A percentile compares a stretch with the other conserved stretches of the same genome.
Conservation (phyloP, 2,797 vertebrate species). For the Etheostoma perlongum region DNA sequence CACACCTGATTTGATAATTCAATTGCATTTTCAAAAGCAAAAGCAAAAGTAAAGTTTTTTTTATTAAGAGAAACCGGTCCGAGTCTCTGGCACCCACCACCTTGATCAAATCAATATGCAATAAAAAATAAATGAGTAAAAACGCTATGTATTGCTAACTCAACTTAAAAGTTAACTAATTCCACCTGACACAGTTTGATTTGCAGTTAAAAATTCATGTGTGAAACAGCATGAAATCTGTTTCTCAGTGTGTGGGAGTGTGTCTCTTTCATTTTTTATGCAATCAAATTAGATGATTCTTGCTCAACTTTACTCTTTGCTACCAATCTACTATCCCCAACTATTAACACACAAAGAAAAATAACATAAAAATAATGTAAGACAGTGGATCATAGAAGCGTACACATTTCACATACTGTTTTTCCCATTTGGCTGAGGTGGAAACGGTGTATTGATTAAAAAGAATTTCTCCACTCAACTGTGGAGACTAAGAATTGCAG, state of each 20-base stretch:
- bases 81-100: not conserved
- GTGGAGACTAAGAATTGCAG: too few relatives aligned
- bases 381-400: not conserved
- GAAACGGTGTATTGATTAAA: not conserved
- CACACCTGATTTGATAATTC: slow-evolving; percentile 53
- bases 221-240: slow-evolving; percentile 50
- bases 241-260: slow-evolving; percentile 43
- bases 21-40: slow-evolving; percentile 35
- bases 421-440: not conserved
- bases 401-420: not conserved
- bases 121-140: slow-evolving; percentile 61
- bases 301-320: slow-evolving; percentile 7
- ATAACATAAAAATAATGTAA: not conserved
- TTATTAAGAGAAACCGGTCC: slow-evolving; percentile 12
- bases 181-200: slow-evolving; percentile 34
- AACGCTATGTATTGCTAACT: slow-evolving; percentile 26
- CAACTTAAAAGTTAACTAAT: slow-evolving; percentile 42
- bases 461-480: not conserved
- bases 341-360: not conserved
- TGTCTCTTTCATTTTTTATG: slow-evolving; percentile 21
- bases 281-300: slow-evolving; percentile 35
- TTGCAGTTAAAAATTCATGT: slow-evolving; percentile 61
- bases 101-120: slow-evolving; percentile 54
- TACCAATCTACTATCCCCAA: slow-evolving; percentile 8
- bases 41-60: slow-evolving; percentile 14